Base-by-base conservation (phyloP, 2,888 invertebrate genomes). In the Smittia aterrima region DNA sequence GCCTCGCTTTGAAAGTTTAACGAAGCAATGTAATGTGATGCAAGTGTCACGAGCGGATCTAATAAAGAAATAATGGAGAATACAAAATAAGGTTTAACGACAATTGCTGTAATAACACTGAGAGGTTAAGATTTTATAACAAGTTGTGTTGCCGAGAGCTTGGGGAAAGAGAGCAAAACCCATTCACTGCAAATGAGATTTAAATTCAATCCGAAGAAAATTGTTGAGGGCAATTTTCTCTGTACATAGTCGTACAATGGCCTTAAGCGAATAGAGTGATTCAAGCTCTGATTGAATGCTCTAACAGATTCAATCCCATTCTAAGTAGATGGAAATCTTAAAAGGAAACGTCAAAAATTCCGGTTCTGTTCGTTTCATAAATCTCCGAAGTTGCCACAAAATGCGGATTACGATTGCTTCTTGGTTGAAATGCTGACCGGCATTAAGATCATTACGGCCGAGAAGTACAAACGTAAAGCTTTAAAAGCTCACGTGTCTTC, bases 361-460 rank as follows among this genome's bases (percentile, higher is more conserved):
- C 9, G 32, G 32, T 32, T 32, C 32, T 6, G 32, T 32, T 32
- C 32, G 32, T 32, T 6, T 32, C 32, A 32, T 32, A 32, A 32
- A 32, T 32, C 32, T 32, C 32, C n/a, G n/a, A 32, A 9, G 4
- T 32, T 32, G 9, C 32, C 32, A 32, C 47, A 47, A 47, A 47
- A 58, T 58, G n/a, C 18, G 58, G 58, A 58, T 58, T 58, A 58
- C 18, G 22, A 58, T 58, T 58, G 16, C 16, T 58, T 18, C 58
- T 7, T 22, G 58, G 9, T 47, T 11, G n/a, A 58, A 58, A 18
- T 58, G 58, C 58, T 58, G 58, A 58, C 58, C 58, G 18, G 22
- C n/a, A 22, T 58, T 47, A 47, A 47, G 16, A 13, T 32, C 32
- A 9, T 47, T 47, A 38, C 6, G 11, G 47, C 47, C 11, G 47